These are phyloP conservation scores for Jaculus jaculus DNA, from an alignment of 2,113 vertebrate genomes.

Conservation along the genomic window DNA sequence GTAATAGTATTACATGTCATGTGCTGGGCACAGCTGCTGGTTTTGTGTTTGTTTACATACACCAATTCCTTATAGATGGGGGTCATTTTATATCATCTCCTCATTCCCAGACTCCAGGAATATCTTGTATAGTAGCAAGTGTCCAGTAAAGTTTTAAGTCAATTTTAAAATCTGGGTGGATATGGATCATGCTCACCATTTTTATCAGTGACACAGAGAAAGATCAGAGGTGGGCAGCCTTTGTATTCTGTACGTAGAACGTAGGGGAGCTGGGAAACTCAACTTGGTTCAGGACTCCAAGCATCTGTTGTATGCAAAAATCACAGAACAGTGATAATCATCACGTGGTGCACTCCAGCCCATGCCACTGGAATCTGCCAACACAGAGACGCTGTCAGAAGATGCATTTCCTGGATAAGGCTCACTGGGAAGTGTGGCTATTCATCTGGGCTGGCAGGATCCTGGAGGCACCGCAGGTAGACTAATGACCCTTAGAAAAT, in stretches of 20 bases:
- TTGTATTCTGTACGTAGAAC: background rate
- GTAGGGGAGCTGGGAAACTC: background rate
- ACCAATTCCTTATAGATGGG: background rate
- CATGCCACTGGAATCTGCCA: background rate
- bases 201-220: background rate
- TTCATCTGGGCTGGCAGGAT: background rate
- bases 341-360: fast-evolving
- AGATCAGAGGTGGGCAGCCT: background rate
- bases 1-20: background rate
- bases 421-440: background rate
- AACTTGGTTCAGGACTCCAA: background rate
- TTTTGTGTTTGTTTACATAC: background rate
- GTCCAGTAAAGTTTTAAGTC: background rate
- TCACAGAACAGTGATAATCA: background rate
- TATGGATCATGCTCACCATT: background rate
- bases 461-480: background rate
- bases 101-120: background rate
- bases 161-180: constrained; percentile 1
- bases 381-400: background rate
- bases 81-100: background rate
- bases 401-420: background rate
- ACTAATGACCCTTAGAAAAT: background rate
- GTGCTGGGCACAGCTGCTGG: background rate
- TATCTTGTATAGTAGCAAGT: background rate
- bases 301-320: background rate